Evolutionary conservation across 2,113 vertebrate genomes (phyloP).

Genomic region (Corydoras maculifer): DNA sequence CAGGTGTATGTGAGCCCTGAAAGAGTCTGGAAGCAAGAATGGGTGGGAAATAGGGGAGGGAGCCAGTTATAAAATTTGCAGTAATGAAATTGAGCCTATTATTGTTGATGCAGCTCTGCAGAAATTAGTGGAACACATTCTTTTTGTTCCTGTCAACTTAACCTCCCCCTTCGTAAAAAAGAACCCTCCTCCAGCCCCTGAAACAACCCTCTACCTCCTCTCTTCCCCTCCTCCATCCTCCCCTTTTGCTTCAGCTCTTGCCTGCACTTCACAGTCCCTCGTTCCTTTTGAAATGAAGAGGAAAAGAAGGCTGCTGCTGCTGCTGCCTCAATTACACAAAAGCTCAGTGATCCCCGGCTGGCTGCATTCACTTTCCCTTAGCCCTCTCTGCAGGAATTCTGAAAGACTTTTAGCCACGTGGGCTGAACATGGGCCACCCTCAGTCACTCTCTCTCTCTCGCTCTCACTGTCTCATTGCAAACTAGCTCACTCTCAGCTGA

Average conservation of each 20-base stretch:
- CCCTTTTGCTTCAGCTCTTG: constrained; percentile 66
- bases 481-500: constrained; percentile 7
- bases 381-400: constrained; percentile 99
- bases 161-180: constrained; percentile 76
- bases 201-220: constrained; percentile 65
- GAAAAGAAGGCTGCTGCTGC: constrained; percentile 87
- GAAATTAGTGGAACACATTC: constrained; percentile 84
- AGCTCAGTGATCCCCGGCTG: constrained; percentile 98
- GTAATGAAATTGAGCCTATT: constrained; percentile 81
- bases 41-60: constrained; percentile 65
- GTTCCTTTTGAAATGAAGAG: constrained; percentile 61
- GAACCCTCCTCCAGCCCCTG: constrained; percentile 58
- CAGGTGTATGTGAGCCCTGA: constrained; percentile 63
- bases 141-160: constrained; percentile 83
- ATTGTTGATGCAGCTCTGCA: constrained; percentile 77
- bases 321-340: constrained; percentile 99
- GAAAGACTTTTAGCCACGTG: constrained; percentile 98
- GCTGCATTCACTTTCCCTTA: constrained; percentile 98
- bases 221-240: constrained; percentile 51
- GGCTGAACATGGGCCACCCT: constrained; percentile 54
- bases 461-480: constrained; percentile 8
- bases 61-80: constrained; percentile 70
- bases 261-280: constrained; percentile 75
- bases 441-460: constrained; percentile 15
- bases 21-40: constrained; percentile 61